A percentile compares a stretch with the other conserved stretches of the same genome.
These are phyloP conservation scores for Cheilosia urbana DNA, from an alignment of 2,888 invertebrate genomes.

Conservation along the genomic window DNA sequence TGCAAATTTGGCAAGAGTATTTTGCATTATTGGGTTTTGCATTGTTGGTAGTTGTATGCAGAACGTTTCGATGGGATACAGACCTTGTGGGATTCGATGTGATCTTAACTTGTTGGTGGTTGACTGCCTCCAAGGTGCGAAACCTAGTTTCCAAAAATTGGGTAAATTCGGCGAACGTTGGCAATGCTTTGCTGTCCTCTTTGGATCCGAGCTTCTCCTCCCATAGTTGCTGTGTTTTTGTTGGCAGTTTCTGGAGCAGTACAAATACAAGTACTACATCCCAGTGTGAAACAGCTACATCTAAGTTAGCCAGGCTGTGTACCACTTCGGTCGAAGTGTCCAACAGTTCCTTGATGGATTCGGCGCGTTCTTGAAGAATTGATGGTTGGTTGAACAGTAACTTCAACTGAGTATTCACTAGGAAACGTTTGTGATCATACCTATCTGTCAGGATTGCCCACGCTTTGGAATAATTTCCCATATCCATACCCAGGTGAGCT, in stretches of 20 bases:
- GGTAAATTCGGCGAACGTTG: too few species aligned
- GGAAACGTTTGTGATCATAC: not conserved
- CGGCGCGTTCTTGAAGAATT: not conserved
- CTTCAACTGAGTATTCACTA: not conserved
- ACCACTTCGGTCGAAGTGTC: not conserved
- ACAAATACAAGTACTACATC: not conserved
- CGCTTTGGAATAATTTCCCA: not conserved
- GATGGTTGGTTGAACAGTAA: constrained; percentile 7
- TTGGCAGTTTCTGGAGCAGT: not conserved
- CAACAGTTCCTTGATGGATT: constrained; percentile 3
- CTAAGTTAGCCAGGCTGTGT: not conserved
- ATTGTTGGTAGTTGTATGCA: not conserved
- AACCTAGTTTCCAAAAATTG: not conserved
- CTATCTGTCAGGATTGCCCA: not conserved
- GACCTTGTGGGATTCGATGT: not conserved
- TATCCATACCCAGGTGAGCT: constrained; percentile 5
- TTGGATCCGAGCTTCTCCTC: too few species aligned
- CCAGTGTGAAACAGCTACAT: not conserved
- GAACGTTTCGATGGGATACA: not conserved
- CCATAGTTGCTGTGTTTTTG: too few species aligned
- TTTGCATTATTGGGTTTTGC: not conserved
- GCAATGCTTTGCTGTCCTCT: too few species aligned
- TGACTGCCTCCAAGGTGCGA: not conserved
- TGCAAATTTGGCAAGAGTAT: constrained; percentile 6
- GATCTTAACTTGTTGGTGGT: not conserved